These are phyloP conservation scores for Paracentrotus lividus DNA, from an alignment of 53 echinoderm and acorn worm genomes.

Conservation along the genomic window DNA sequence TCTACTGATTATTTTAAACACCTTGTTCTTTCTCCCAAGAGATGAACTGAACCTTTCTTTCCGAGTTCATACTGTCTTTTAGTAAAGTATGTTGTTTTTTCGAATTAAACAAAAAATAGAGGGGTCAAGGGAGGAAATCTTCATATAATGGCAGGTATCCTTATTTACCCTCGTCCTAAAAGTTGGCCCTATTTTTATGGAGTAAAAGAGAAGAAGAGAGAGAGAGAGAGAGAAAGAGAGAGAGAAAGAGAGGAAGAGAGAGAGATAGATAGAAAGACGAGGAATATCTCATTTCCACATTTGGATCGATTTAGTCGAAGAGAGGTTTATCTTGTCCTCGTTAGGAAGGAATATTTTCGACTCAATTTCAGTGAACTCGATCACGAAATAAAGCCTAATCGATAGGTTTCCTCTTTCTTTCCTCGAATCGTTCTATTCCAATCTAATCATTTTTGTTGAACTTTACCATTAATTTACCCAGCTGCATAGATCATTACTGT, in stretches of 20 bases:
- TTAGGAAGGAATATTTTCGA: not conserved
- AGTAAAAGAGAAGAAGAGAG: not conserved
- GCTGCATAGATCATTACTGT: too few relatives aligned
- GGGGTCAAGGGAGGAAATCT: not conserved
- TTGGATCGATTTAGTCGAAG: not conserved
- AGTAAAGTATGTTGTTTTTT: not conserved
- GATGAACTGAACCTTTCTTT: not conserved
- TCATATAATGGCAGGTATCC: not conserved
- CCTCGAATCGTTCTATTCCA: not conserved
- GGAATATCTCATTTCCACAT: not conserved
- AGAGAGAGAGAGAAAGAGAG: not conserved
- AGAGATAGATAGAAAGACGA: not conserved
- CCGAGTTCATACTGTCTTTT: not conserved
- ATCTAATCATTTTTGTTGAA: too few relatives aligned
- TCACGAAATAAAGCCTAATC: not conserved
- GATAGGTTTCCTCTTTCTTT: not conserved
- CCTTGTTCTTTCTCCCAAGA: not conserved
- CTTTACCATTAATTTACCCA: too few relatives aligned
- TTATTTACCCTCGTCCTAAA: not conserved
- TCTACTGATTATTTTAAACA: not conserved
- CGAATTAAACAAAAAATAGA: too few relatives aligned
- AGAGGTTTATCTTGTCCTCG: not conserved
- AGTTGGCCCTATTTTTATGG: not conserved
- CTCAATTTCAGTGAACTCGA: not conserved
- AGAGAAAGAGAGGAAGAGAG: too few relatives aligned